These are phyloP conservation scores for Saccopteryx leptura DNA, from an alignment of 2,113 vertebrate genomes.

Conservation along the genomic window DNA sequence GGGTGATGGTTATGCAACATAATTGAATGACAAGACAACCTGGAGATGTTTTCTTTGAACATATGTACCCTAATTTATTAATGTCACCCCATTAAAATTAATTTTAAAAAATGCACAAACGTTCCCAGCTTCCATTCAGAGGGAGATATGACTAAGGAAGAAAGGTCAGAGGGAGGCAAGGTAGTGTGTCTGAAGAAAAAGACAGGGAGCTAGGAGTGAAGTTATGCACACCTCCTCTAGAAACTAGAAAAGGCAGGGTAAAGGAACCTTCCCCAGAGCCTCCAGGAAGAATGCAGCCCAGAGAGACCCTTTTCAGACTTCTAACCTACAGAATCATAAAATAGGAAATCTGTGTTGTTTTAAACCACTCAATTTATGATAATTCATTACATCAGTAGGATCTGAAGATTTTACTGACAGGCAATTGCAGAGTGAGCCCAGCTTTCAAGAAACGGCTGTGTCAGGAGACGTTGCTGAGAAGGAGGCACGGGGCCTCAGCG, in stretches of 20 bases:
- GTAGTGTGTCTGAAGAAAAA: background rate
- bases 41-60: too few relatives aligned
- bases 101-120: too few relatives aligned
- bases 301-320: background rate
- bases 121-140: background rate
- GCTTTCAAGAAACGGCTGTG: background rate
- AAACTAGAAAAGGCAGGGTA: background rate
- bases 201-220: background rate
- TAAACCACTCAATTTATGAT: fast-evolving
- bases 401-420: background rate
- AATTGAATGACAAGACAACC: too few relatives aligned
- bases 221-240: background rate
- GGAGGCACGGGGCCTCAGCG: background rate
- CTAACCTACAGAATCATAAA: background rate
- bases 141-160: background rate
- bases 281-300: background rate
- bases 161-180: background rate
- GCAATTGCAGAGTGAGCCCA: background rate
- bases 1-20: too few relatives aligned
- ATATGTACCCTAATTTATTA: too few relatives aligned
- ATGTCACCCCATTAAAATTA: too few relatives aligned
- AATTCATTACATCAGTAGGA: background rate
- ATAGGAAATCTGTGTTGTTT: background rate
- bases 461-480: background rate
- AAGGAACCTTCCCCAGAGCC: background rate